phyloP scores from a whole-genome alignment of 2,888 invertebrate genomes.

The Hypolimnas misippus region DNA sequence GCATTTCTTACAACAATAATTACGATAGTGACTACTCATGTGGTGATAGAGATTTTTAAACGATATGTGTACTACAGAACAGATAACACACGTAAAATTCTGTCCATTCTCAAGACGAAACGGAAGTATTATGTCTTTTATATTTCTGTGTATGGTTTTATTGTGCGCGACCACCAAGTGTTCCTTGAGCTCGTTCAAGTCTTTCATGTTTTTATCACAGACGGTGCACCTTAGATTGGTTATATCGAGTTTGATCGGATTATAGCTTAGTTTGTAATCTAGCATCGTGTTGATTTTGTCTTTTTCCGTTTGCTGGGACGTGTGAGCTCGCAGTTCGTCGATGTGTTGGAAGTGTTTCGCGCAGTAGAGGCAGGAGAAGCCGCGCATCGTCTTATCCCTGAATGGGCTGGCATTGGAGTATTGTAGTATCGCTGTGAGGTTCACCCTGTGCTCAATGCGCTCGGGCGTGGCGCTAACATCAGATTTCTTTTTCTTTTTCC shows the following conservation, averaged over 20 bases:
- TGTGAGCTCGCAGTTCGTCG: slow-evolving; percentile 67
- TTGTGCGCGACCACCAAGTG: slow-evolving; percentile 65
- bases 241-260: slow-evolving; percentile 77
- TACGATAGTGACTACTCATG: slow-evolving; percentile 78
- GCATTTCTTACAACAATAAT: slow-evolving; percentile 77
- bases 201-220: slow-evolving; percentile 64
- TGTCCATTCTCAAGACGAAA: slow-evolving; percentile 70
- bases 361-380: slow-evolving; percentile 79
- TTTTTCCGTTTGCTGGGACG: slow-evolving; percentile 68
- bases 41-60: slow-evolving; percentile 78
- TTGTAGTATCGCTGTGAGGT: slow-evolving; percentile 75
- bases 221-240: slow-evolving; percentile 68
- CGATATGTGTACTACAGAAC: slow-evolving; percentile 72
- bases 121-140: slow-evolving; percentile 77
- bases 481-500: slow-evolving; percentile 72
- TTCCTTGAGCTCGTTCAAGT: slow-evolving; percentile 70
- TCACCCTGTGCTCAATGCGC: slow-evolving; percentile 77
- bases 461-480: slow-evolving; percentile 77
- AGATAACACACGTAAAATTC: slow-evolving; percentile 71
- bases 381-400: slow-evolving; percentile 72
- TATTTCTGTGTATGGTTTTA: slow-evolving; percentile 68
- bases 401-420: slow-evolving; percentile 79
- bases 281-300: slow-evolving; percentile 75
- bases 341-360: slow-evolving; percentile 66
- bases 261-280: slow-evolving; percentile 78